These are phyloP conservation scores for Coleophora flavipennella DNA, from an alignment of 2,888 invertebrate genomes.

Conservation along the genomic window DNA sequence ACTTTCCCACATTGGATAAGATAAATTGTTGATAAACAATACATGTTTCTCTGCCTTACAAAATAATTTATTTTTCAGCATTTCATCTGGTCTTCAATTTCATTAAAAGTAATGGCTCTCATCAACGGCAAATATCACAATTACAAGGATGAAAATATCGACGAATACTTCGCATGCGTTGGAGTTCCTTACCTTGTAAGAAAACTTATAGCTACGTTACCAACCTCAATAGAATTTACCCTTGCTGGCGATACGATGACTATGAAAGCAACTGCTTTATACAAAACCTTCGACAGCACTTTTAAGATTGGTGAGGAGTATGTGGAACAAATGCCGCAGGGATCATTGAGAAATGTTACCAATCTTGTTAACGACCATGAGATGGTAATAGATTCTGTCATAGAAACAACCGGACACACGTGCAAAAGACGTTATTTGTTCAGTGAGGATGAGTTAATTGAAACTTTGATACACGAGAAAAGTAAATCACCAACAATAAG, in stretches of 20 bases:
- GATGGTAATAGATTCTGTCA: conserved; percentile 44
- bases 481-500: background rate
- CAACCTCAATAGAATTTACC: conserved; percentile 58
- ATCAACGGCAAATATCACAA: conserved; percentile 58
- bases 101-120: conserved; percentile 6
- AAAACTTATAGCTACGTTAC: conserved; percentile 63
- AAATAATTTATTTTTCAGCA: background rate
- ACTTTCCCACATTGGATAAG: too few relatives aligned
- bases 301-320: conserved; percentile 67
- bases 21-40: too few relatives aligned
- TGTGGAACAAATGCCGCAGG: conserved; percentile 67
- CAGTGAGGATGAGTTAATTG: conserved; percentile 26
- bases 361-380: conserved; percentile 14
- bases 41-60: too few relatives aligned
- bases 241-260: conserved; percentile 55
- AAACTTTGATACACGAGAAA: conserved; percentile 1
- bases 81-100: conserved; percentile 1
- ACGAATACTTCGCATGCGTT: conserved; percentile 62
- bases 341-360: conserved; percentile 18
- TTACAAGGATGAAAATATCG: conserved; percentile 66
- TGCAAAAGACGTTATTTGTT: conserved; percentile 49
- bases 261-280: conserved; percentile 49
- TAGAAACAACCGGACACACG: conserved; percentile 33
- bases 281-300: conserved; percentile 46
- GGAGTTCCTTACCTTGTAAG: conserved; percentile 69